Evolutionary conservation across 2,888 invertebrate genomes (phyloP), one percentile per base, ranked within the genome.

Genomic region (Trachelus iudaicus): DNA sequence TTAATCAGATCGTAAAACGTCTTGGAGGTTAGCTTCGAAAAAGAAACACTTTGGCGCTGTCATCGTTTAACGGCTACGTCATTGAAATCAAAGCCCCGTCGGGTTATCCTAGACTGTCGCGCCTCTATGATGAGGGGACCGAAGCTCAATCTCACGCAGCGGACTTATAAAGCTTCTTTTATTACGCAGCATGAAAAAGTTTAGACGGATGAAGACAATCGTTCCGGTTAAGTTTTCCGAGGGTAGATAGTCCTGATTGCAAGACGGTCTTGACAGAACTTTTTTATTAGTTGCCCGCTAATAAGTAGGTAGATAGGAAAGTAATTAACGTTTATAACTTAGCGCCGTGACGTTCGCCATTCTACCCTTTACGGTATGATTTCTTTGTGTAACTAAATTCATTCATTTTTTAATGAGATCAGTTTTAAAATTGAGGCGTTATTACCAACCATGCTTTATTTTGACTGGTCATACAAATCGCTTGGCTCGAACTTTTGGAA

Each of bases 141-240:
- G 23, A 56, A 56, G 40, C 40, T 56, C 6, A 56, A 56, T 23
- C 6, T 9, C 23, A 23, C 23, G 40, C 40, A 56, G 40, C 71
- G 71, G 15, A 3, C 71, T 71, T 71, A 71, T 30, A 71, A 71
- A 71, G 33, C 13, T 71, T 15, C 71, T 71, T 71, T 71, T 71
- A 71, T 71, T 71, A 33, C 71, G 30, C 71, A 33, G 33, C 71
- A 71, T 71, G 71, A 71, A 71, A 56, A 71, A 71, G 71, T 71
- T 71, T 30, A 71, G 31, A 71, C 31, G 33, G 33, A 71, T 33
- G 71, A 71, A 33, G 31, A 71, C 33, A 31, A 71, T 33, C 31
- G 71, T 30, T 30, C 15, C 13, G 31, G 13, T 15, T 33, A 71
- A 31, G 30, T 71, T 33, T 33, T 30, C 33, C 6, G 71, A 30